These are phyloP conservation scores for Plecturocebus donacophilus DNA, from an alignment of 2,113 vertebrate genomes.

Conservation along the genomic window DNA sequence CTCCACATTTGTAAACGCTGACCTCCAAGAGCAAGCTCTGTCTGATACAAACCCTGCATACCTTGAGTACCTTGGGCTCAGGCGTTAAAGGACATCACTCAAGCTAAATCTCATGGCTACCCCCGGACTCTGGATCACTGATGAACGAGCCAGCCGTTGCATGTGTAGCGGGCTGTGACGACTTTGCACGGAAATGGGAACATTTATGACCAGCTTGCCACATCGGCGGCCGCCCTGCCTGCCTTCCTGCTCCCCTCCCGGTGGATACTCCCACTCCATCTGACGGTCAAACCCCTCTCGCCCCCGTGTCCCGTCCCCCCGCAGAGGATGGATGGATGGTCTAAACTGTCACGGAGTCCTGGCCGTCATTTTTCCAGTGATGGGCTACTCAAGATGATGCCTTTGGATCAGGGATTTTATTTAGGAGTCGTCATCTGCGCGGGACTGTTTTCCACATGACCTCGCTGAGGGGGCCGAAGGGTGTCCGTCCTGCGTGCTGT, in stretches of 20 bases:
- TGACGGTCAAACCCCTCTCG: constrained; percentile 55
- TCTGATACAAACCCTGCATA: neutral
- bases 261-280: constrained; percentile 57
- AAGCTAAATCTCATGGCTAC: constrained; percentile 37
- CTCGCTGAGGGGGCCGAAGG: constrained; percentile 6
- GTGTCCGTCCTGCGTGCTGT: neutral
- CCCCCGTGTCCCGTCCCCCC: constrained; percentile 17
- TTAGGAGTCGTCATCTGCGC: neutral
- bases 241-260: constrained; percentile 18
- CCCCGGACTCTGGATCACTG: constrained; percentile 63
- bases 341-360: constrained; percentile 65
- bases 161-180: constrained; percentile 83
- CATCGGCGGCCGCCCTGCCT: constrained; percentile 63
- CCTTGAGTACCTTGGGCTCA: neutral
- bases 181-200: constrained; percentile 78
- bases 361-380: constrained; percentile 66
- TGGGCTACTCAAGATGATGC: neutral
- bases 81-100: constrained; percentile 49
- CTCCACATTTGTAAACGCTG: neutral
- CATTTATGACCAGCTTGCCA: constrained; percentile 77
- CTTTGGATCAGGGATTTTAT: neutral
- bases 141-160: constrained; percentile 76
- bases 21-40: neutral
- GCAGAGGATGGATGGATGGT: constrained; percentile 55
- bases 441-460: neutral